Evolutionary conservation across 2,113 vertebrate genomes (phyloP).

Genomic region (Hystrix cristata): DNA sequence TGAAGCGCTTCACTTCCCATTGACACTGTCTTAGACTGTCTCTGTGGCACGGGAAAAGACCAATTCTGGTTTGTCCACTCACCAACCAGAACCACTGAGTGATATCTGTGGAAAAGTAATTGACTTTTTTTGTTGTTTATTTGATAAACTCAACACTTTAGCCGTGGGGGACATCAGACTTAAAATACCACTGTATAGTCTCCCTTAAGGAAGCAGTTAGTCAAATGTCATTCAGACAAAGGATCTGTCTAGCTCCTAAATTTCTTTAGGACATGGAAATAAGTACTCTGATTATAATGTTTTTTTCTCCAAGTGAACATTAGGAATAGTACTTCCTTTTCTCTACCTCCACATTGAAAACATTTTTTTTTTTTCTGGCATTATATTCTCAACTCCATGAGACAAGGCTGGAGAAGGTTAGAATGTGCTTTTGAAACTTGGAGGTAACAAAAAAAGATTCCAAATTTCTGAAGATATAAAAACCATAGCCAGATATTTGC

Average conservation of each 20-base stretch:
- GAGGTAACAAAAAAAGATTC: background rate
- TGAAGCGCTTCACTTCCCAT: background rate
- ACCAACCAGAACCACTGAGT: conserved; percentile 41
- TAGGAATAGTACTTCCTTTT: background rate
- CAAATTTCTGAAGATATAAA: conserved; percentile 27
- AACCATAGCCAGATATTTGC: background rate
- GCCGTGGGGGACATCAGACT: conserved; percentile 67
- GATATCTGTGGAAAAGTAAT: conserved; percentile 67
- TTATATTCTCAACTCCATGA: background rate
- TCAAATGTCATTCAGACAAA: conserved; percentile 70
- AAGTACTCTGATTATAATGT: background rate
- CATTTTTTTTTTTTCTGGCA: background rate
- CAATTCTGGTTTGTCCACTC: background rate
- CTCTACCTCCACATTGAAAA: background rate
- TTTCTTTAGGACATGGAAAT: conserved; percentile 53
- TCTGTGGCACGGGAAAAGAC: background rate
- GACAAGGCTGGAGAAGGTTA: background rate
- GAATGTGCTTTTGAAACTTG: background rate
- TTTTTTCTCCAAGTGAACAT: conserved; percentile 28
- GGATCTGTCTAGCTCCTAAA: conserved; percentile 70
- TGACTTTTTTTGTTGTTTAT: conserved; percentile 76
- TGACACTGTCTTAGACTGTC: background rate
- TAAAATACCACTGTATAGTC: conserved; percentile 73
- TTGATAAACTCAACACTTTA: conserved; percentile 80
- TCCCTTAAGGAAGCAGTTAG: conserved; percentile 73